phyloP scores from a whole-genome alignment of 2,888 invertebrate genomes.

The Chrysolina americana region DNA sequence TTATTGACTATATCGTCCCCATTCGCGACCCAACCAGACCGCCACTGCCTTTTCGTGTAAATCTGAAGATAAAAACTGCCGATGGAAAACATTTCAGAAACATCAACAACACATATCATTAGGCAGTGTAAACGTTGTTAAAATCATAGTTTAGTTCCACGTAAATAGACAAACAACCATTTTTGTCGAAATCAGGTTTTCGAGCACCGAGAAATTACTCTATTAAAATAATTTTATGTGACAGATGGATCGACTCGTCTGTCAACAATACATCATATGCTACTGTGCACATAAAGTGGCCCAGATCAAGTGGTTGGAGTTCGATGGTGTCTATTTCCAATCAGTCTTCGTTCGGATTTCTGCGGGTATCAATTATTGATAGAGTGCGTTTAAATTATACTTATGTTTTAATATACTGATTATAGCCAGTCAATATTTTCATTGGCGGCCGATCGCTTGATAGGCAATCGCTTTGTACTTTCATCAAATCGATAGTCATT shows the following conservation, averaged over 20 bases:
- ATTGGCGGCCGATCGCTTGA: conserved; percentile 18
- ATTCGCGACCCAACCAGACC: no score
- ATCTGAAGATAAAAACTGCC: no score
- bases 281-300: conserved; percentile 64
- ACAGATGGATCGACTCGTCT: conserved; percentile 64
- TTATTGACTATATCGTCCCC: no score
- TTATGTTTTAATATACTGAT: conserved; percentile 66
- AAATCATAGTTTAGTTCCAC: conserved; percentile 37
- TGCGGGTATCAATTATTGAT: conserved; percentile 65
- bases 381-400: conserved; percentile 67
- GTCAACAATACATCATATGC: conserved; percentile 68
- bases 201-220: conserved; percentile 58
- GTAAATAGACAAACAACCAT: conserved; percentile 38
- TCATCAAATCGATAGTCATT: not conserved
- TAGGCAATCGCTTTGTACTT: conserved; percentile 6
- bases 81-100: not conserved
- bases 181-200: conserved; percentile 50
- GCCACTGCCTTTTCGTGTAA: no score
- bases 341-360: conserved; percentile 50
- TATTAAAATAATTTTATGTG: conserved; percentile 69
- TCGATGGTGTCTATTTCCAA: conserved; percentile 27
- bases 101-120: conserved; percentile 21
- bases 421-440: conserved; percentile 43
- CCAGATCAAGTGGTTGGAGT: conserved; percentile 42
- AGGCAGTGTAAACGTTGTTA: conserved; percentile 36